Conservation (phyloP, 2,797 vertebrate genomes). For the Cottoperca gobio region DNA sequence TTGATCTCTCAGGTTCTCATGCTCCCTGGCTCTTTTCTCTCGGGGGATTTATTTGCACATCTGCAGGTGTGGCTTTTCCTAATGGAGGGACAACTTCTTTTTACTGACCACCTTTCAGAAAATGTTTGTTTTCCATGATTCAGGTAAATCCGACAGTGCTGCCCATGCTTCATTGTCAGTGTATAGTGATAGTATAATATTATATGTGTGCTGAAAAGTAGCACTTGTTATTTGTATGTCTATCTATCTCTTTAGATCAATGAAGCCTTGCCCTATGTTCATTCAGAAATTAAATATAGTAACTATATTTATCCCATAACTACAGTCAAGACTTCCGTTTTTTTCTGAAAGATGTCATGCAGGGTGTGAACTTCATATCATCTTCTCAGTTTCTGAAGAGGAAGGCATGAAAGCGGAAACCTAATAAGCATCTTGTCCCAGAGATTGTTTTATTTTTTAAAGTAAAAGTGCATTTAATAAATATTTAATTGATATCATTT, state of each 20-base stretch:
- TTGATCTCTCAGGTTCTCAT: not conserved
- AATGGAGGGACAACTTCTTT: not conserved
- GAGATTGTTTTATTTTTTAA: not conserved
- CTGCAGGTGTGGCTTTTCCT: not conserved
- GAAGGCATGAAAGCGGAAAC: not conserved
- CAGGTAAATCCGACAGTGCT: slow-evolving; percentile 9
- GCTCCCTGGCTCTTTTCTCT: not conserved
- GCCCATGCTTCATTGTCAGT: not conserved
- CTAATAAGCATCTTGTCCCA: not conserved
- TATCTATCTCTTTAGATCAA: not conserved
- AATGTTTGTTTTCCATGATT: not conserved
- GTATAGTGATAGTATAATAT: not conserved
- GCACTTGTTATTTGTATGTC: too few relatives aligned
- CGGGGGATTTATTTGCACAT: not conserved
- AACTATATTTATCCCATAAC: too few relatives aligned
- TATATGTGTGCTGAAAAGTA: not conserved
- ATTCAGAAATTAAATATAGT: too few relatives aligned
- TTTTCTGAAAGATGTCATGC: not conserved
- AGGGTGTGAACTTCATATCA: not conserved
- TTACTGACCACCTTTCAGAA: not conserved
- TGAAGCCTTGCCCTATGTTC: too few relatives aligned
- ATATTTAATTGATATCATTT: not conserved
- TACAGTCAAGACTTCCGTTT: not conserved
- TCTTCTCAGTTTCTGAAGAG: not conserved
- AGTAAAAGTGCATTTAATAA: not conserved